Conservation (phyloP, 2,113 vertebrate genomes). For the Tonatia bakeri region DNA sequence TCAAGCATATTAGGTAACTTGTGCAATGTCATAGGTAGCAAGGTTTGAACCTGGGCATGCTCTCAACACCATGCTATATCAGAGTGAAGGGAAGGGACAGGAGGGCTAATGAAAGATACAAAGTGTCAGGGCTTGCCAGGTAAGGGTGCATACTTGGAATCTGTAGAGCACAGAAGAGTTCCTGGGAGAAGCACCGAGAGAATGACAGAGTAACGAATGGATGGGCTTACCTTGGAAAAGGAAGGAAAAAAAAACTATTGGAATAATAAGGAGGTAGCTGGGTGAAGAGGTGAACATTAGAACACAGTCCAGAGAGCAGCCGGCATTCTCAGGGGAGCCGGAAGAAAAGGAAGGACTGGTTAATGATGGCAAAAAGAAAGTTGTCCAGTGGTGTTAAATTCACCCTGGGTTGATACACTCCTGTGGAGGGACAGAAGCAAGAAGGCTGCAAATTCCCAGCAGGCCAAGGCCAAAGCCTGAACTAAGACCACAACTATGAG, state of each 20-base stretch:
- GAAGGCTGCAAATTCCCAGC: background rate
- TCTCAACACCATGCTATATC: background rate
- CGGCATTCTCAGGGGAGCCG: background rate
- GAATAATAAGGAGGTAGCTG: background rate
- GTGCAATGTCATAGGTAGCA: background rate
- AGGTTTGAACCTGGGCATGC: background rate
- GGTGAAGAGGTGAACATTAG: background rate
- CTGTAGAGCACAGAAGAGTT: background rate
- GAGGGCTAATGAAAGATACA: background rate
- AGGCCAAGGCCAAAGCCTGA: conserved; percentile 47
- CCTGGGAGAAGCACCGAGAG: background rate
- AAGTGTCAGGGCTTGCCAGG: background rate
- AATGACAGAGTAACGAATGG: background rate
- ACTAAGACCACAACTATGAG: conserved; percentile 54
- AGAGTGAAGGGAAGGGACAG: background rate
- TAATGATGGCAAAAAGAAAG: background rate
- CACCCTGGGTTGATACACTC: background rate
- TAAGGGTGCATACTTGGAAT: background rate
- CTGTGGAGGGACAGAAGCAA: background rate
- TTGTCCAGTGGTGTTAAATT: background rate
- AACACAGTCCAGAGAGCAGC: background rate
- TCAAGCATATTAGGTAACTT: background rate
- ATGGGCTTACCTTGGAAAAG: background rate
- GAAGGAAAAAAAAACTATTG: background rate
- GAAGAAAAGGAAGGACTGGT: background rate